Evolutionary conservation across 2,113 vertebrate genomes (phyloP).

Genomic region (Nettapus auritus): DNA sequence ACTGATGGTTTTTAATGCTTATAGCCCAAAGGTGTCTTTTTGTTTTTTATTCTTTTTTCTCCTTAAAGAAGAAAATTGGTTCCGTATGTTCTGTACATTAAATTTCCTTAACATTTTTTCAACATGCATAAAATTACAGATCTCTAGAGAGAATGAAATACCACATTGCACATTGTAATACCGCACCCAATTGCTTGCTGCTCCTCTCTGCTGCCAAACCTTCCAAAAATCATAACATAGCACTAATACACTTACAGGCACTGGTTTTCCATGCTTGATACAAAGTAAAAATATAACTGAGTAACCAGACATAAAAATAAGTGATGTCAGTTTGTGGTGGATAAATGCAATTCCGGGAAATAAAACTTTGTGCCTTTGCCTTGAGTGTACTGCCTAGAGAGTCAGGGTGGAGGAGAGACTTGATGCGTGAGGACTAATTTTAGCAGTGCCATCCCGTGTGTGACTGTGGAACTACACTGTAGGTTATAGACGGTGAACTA

Average conservation of each 20-base stretch:
- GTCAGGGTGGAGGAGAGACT: neutral
- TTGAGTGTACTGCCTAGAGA: neutral
- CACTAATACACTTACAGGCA: slow-evolving; percentile 18
- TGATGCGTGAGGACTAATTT: neutral
- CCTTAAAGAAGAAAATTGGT: slow-evolving; percentile 66
- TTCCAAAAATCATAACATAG: slow-evolving; percentile 12
- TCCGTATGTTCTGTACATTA: slow-evolving; percentile 72
- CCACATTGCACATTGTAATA: slow-evolving; percentile 41
- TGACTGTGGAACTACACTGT: slow-evolving; percentile 8
- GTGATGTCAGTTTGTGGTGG: slow-evolving; percentile 4
- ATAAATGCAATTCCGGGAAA: neutral
- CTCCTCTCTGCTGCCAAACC: slow-evolving; percentile 58
- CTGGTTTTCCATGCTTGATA: slow-evolving; percentile 20
- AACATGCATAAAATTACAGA: slow-evolving; percentile 62
- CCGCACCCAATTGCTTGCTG: neutral
- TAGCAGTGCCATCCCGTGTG: slow-evolving; percentile 67
- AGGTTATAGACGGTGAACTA: neutral
- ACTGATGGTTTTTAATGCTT: slow-evolving; percentile 8
- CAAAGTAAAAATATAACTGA: slow-evolving; percentile 20
- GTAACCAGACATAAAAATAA: neutral
- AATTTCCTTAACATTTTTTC: slow-evolving; percentile 63
- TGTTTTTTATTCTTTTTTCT: neutral
- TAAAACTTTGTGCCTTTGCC: neutral
- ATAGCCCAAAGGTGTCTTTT: slow-evolving; percentile 67
- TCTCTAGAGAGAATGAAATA: slow-evolving; percentile 73